Percentiles rank a stretch among this genome's conserved stretches.
These are phyloP conservation scores for Brachionichthys hirsutus DNA, from an alignment of 2,113 vertebrate genomes.

Conservation along the genomic window DNA sequence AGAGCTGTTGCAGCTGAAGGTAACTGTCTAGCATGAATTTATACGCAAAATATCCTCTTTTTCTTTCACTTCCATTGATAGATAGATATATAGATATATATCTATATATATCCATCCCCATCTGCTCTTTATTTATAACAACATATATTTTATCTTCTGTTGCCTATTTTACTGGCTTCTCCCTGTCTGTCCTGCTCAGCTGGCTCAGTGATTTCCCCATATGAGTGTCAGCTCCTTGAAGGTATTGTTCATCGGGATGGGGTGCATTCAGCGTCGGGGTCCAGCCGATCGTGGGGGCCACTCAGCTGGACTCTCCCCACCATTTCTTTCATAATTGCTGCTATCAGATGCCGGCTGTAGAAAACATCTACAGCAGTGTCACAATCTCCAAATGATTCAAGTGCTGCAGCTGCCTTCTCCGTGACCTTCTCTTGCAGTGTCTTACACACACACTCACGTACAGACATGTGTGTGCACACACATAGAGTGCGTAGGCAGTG, in stretches of 20 bases:
- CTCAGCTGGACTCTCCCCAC: slow-evolving; percentile 9
- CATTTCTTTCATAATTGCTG: slow-evolving; percentile 48
- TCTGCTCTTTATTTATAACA: background rate
- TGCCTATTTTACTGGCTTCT: background rate
- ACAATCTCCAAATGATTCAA: slow-evolving; percentile 38
- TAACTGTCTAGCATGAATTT: slow-evolving; percentile 62
- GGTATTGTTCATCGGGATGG: slow-evolving; percentile 19
- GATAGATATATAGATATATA: no score
- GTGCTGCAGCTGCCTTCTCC: slow-evolving; percentile 44
- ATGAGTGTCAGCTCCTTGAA: slow-evolving; percentile 25
- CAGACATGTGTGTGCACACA: slow-evolving; percentile 3
- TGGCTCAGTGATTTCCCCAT: background rate
- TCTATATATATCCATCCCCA: no score
- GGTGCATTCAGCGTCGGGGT: slow-evolving; percentile 12
- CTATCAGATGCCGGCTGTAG: slow-evolving; percentile 31
- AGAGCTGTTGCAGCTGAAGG: slow-evolving; percentile 85
- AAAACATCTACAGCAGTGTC: slow-evolving; percentile 39
- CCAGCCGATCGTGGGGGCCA: slow-evolving; percentile 18
- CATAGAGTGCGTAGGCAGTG: slow-evolving; percentile 58
- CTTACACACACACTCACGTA: slow-evolving; percentile 20
- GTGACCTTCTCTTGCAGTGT: slow-evolving; percentile 58
- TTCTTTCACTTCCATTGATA: background rate
- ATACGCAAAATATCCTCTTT: slow-evolving; percentile 4
- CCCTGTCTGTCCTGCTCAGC: slow-evolving; percentile 1
- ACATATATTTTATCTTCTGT: slow-evolving; percentile 10